Base-by-base conservation (phyloP, 2,888 invertebrate genomes). In the Brachyopa scutellaris region DNA sequence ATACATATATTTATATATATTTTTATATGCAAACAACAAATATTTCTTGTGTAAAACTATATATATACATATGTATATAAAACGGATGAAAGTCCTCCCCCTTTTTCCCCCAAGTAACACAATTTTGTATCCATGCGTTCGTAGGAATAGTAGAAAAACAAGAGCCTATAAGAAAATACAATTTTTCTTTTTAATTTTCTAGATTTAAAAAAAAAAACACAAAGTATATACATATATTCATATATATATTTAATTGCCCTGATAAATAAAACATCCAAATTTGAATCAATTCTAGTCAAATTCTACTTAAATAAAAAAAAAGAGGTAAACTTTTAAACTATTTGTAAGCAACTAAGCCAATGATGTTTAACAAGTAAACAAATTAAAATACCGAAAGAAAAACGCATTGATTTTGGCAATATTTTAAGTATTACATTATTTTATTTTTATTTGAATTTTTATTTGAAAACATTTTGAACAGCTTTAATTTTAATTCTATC, bases 21-120 rank as follows among this genome's bases (percentile, higher is more conserved):
- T 73, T 79, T 79, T 74, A 67, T 67, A 79, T 79, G 74, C 79
- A 73, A 73, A 67, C 53, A 55, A 53, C 21, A 36, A 19, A 49
- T 61, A n/a, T 51, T 61, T 61, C 47, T 73, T 73, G 73, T 79
- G 59, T 67, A 78, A 74, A 74, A 55, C 57, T 85, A 87, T 87
- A 87, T 74, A 88, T 87, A 87, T 85, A 86, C 85, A 83, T 85
- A 85, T 85, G 72, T 85, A 85, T 86, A 84, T 87, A 88, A 87
- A 87, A 89, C 89, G 89, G 89, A 89, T 88, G 89, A 88, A 89
- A 89, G 88, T 89, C 88, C 89, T 89, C 87, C 88, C 87, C 80
- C 79, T 6, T n/a, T n/a, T n/a, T n/a, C n/a, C n/a, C n/a, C n/a
- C n/a, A 57, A 72, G 26, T 49, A 72, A 85, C 47, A 59, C 42